Base-by-base conservation (phyloP, 2,797 vertebrate genomes). In the Caiman crocodilus region DNA sequence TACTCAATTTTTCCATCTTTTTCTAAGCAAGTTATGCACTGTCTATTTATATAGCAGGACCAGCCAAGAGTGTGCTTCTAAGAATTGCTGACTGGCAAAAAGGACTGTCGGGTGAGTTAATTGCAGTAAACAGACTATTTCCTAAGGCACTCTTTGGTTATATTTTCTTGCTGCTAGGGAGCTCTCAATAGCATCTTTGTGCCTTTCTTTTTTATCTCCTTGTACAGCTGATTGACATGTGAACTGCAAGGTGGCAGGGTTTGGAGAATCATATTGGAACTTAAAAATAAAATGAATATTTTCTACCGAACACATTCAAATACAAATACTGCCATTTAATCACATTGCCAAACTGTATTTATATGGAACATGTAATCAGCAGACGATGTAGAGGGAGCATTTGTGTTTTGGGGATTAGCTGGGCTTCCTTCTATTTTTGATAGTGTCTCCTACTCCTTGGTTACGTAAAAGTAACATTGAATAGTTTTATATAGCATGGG, bases 161-260 rank as follows among this genome's bases (percentile, higher is more conserved):
- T 69, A 9, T n/a, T 86, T 87, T 69, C 60, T 77, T 71, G 79
- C 90, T 87, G 76, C 42, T 30, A 4, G 64, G 81, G 75, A 74
- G 32, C 60, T 17, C 78, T 86, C n/a, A 32, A 65, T 2, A 58
- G 76, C 57, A 21, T 20, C 69, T 95, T 92, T 88, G 76, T 82
- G 87, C 83, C 91, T 94, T 91, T 7, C 0, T 23, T 91, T 76
- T 95, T 83, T 91, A 65, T 95, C 85, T 93, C 71, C 60, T 65
- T 74, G 14, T 84, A 82, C 59, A 58, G 60, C 58, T 89, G 91
- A 94, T 28, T 85, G 94, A 78, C 91, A 59, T 3, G 17, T 59
- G 82, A 94, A 67, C 4, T n/a, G 76, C 2, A 73, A 93, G 50
- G 88, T 82, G 83, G 82, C 60, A n/a, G 28, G n/a, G 73, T 84